Percentiles rank a stretch among this genome's conserved stretches.
phyloP scores from a whole-genome alignment of 1,140 invertebrate species.

The Leptopilina boulardi region DNA sequence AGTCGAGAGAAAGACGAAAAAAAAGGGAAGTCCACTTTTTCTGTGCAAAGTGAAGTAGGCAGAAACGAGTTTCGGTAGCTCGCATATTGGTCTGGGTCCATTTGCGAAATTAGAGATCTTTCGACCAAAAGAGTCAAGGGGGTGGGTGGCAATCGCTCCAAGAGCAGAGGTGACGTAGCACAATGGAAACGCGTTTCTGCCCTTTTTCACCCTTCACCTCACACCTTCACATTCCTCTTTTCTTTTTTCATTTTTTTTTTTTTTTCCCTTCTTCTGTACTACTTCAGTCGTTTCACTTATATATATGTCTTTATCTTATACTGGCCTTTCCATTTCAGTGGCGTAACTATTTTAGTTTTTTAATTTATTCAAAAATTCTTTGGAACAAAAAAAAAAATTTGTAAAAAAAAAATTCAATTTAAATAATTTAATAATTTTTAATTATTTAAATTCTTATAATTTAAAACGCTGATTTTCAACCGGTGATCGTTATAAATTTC shows the following conservation, averaged over 20 bases:
- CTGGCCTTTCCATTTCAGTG: not conserved
- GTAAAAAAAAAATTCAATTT: not conserved
- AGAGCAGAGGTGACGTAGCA: slow-evolving; percentile 49
- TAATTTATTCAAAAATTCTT: not conserved
- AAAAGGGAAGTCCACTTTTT: slow-evolving; percentile 12
- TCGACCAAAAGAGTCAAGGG: slow-evolving; percentile 20
- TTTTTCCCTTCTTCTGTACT: not conserved
- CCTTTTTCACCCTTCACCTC: slow-evolving; percentile 2
- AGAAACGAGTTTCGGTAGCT: slow-evolving; percentile 40
- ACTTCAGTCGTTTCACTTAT: not conserved
- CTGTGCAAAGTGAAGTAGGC: slow-evolving; percentile 39
- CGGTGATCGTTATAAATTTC: no score
- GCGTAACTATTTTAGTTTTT: not conserved
- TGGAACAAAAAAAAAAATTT: no score
- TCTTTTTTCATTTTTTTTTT: not conserved
- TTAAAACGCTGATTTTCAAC: no score
- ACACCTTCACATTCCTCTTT: not conserved
- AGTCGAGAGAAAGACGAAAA: slow-evolving; percentile 27
- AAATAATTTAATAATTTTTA: no score
- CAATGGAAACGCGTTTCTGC: slow-evolving; percentile 47
- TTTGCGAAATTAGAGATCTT: slow-evolving; percentile 64
- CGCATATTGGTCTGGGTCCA: slow-evolving; percentile 52
- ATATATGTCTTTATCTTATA: not conserved
- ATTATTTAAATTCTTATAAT: no score
- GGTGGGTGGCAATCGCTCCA: slow-evolving; percentile 44